These are phyloP conservation scores for Phoxinus phoxinus DNA, from an alignment of 2,113 vertebrate genomes.

Conservation along the genomic window DNA sequence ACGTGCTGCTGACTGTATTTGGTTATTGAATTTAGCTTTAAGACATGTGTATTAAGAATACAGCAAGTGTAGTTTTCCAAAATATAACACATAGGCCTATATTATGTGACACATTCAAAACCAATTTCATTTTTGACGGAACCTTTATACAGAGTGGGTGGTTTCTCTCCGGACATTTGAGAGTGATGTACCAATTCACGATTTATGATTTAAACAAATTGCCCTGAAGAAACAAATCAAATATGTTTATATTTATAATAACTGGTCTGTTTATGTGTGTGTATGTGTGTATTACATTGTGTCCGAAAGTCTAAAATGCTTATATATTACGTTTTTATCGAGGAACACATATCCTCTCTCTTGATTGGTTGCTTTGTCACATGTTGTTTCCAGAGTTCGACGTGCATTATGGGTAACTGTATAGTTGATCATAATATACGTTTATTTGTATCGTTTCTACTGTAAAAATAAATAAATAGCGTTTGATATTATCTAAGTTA, in stretches of 20 bases:
- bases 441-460: neutral
- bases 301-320: neutral
- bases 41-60: neutral
- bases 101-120: neutral
- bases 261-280: neutral
- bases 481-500: neutral
- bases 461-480: neutral
- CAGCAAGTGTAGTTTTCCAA: neutral
- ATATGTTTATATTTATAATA: neutral
- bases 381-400: neutral
- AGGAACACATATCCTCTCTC: neutral
- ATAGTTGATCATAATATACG: neutral
- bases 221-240: neutral
- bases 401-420: constrained; percentile 30
- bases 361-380: constrained; percentile 27
- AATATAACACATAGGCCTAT: neutral
- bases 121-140: neutral
- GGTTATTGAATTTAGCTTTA: neutral
- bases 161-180: neutral
- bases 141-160: neutral
- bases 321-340: neutral
- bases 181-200: neutral
- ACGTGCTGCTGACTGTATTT: neutral
- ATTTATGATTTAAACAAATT: neutral
- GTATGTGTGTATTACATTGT: neutral